Evolutionary conservation across 2,797 vertebrate species (phyloP).

Genomic region (Tenualosa ilisha): DNA sequence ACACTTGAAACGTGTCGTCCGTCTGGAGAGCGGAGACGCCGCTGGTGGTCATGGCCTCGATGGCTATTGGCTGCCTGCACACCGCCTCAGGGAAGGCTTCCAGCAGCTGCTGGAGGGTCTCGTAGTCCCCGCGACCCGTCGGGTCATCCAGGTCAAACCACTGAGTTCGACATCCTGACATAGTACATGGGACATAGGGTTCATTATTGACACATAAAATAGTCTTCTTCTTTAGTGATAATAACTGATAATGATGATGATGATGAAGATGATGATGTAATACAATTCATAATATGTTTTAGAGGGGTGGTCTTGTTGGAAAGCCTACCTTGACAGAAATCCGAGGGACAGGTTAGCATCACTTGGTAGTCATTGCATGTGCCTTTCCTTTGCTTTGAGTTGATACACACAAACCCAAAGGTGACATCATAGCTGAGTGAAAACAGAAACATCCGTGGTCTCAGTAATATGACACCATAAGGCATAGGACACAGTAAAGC

Average conservation of each 20-base stretch:
- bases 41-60: constrained; percentile 57
- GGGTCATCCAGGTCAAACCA: constrained; percentile 62
- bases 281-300: too few relatives aligned
- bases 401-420: constrained; percentile 61
- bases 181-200: neutral
- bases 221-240: too few relatives aligned
- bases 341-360: constrained; percentile 55
- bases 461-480: too few relatives aligned
- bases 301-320: neutral
- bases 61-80: constrained; percentile 56
- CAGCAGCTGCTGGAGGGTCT: constrained; percentile 49
- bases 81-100: constrained; percentile 38
- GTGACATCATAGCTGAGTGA: constrained; percentile 51
- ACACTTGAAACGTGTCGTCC: constrained; percentile 54
- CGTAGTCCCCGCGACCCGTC: constrained; percentile 51
- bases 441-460: neutral
- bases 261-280: neutral
- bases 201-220: too few relatives aligned
- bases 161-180: constrained; percentile 56
- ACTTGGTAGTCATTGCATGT: constrained; percentile 58
- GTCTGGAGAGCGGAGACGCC: constrained; percentile 50
- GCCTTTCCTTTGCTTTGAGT: constrained; percentile 45
- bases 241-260: too few relatives aligned
- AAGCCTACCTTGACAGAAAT: constrained; percentile 56
- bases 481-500: too few relatives aligned